These are phyloP conservation scores for Cremastinae sp. DNA, from an alignment of 2,888 invertebrate species.

Conservation along the genomic window DNA sequence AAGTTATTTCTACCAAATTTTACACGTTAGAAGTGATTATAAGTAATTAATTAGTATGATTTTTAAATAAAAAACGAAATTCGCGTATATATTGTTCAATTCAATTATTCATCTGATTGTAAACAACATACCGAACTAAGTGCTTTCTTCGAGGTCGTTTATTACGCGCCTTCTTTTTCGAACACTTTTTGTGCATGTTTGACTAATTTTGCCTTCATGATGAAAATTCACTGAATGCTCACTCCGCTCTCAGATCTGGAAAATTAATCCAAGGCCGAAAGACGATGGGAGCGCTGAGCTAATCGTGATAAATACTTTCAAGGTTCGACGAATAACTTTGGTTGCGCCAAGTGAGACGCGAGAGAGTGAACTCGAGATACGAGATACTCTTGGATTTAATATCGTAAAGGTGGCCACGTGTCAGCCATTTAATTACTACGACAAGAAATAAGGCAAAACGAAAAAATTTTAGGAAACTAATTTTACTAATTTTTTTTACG, in stretches of 20 bases:
- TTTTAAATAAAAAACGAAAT: too few relatives aligned
- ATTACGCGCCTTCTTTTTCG: neutral
- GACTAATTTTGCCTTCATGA: neutral
- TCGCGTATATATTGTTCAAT: too few relatives aligned
- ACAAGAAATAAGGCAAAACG: neutral
- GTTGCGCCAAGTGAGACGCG: slow-evolving; percentile 14
- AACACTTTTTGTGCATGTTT: neutral
- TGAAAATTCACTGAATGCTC: slow-evolving; percentile 51
- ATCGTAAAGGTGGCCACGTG: slow-evolving; percentile 36
- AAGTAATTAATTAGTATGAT: too few relatives aligned
- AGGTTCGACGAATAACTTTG: slow-evolving; percentile 48
- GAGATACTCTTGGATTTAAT: slow-evolving; percentile 40
- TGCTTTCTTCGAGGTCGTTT: too few relatives aligned
- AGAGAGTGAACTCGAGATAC: slow-evolving; percentile 28
- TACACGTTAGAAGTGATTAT: too few relatives aligned
- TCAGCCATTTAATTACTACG: slow-evolving; percentile 26
- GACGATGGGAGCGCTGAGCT: slow-evolving; percentile 7
- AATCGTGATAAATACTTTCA: slow-evolving; percentile 34
- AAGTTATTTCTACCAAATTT: too few relatives aligned
- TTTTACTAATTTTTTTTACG: neutral
- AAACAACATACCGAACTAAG: too few relatives aligned
- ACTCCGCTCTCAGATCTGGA: slow-evolving; percentile 41
- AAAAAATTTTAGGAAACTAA: slow-evolving; percentile 2
- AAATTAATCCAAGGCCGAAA: slow-evolving; percentile 56
- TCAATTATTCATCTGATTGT: too few relatives aligned